Evolutionary conservation across 2,888 invertebrate genomes (phyloP), one percentile per base, ranked within the genome.

Genomic region (Polia nebulosa): DNA sequence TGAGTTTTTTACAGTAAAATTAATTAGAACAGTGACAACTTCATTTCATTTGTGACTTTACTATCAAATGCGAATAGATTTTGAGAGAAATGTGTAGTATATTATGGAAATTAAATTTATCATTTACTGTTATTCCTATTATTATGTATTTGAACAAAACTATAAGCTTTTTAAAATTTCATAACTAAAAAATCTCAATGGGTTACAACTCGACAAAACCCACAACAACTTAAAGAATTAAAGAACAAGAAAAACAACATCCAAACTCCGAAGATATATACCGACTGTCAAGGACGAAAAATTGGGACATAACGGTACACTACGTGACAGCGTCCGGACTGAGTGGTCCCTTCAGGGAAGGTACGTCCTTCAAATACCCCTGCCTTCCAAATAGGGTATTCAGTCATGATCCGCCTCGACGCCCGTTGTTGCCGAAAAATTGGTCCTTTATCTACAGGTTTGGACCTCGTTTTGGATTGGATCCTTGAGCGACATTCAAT

Each of bases 241-340:
- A 59, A 59, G 34, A 57, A n/a, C 65, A 61, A 75, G 73, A 73
- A 66, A 66, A 67, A 66, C 58, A 72, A 71, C 59, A 76, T 41
- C 56, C 58, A 63, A 74, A 76, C 72, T 57, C 49, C 22, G 49
- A 76, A 83, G 87, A 89, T 82, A 84, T 85, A 89, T 86, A 71
- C 67, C 73, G 71, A 82, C 80, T 86, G 86, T 85, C 85, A 87
- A 86, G 85, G 83, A 87, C 89, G 89, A 92, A 92, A 93, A 92
- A 92, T 92, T 89, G 92, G 89, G 84, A 91, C 89, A 90, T 91
- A 91, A 91, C 88, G 86, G 87, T 75, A 68, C 73, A 78, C 84
- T 91, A 91, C 92, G 92, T 92, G 92, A 92, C 89, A 81, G 81
- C 73, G 76, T 80, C 82, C 79, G 83, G 70, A 65, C 68, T 41